phyloP scores from a whole-genome alignment of 2,113 vertebrate species.

The Hyperoodon ampullatus region DNA sequence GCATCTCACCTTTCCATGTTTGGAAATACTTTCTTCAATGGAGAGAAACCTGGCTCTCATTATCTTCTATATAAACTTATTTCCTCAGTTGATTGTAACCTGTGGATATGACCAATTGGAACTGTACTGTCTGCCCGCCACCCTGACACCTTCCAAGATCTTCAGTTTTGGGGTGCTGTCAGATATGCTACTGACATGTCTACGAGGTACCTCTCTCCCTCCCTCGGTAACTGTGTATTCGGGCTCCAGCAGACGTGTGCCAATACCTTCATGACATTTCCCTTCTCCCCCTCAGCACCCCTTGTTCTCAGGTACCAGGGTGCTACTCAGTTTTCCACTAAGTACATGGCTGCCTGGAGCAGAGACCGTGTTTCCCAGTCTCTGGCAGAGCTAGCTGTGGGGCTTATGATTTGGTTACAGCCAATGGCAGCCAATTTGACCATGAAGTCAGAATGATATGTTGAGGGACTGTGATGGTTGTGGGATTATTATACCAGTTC shows the following conservation, averaged over 20 bases:
- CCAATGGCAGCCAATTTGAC: neutral
- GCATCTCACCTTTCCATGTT: neutral
- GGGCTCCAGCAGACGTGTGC: neutral
- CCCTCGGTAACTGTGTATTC: fast-evolving
- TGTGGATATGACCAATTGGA: neutral
- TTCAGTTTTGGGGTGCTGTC: neutral
- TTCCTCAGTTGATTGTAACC: neutral
- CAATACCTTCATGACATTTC: neutral
- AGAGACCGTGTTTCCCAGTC: neutral
- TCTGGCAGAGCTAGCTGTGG: neutral
- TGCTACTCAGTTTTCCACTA: neutral
- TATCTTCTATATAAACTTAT: neutral
- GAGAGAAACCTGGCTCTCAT: neutral
- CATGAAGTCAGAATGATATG: neutral
- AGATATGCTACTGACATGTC: fast-evolving
- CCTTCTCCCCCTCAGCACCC: fast-evolving
- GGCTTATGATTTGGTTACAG: neutral
- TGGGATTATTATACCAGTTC: neutral
- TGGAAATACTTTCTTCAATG: neutral
- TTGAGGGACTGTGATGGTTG: neutral
- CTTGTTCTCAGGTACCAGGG: neutral
- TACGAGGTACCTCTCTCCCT: fast-evolving
- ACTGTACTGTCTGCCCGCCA: fast-evolving
- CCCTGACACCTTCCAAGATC: no score
- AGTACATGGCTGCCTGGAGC: neutral